Evolutionary conservation across 1,140 invertebrate species (phyloP).

Genomic region (Oreohelix idahoensis): DNA sequence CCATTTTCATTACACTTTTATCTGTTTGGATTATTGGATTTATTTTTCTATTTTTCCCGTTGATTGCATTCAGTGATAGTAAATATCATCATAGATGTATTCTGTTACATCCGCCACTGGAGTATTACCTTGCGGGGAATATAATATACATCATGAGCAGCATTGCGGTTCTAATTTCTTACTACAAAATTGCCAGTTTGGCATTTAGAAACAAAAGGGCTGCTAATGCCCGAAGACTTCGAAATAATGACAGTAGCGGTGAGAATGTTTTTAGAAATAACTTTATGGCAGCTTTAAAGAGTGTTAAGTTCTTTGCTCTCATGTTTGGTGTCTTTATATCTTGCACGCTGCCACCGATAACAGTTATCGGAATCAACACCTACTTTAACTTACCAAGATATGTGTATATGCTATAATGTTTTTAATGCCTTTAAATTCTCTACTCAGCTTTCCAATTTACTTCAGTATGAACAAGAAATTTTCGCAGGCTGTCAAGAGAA

Average conservation of each 20-base stretch:
- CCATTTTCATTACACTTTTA: background rate
- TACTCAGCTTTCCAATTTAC: background rate
- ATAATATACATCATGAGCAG: background rate
- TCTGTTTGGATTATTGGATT: background rate
- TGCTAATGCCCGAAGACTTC: background rate
- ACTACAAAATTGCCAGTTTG: background rate
- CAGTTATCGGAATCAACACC: background rate
- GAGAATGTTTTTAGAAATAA: background rate
- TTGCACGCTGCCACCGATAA: background rate
- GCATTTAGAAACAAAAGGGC: background rate
- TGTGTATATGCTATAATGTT: background rate
- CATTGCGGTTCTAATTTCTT: background rate
- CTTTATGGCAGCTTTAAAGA: background rate
- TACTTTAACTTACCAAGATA: background rate
- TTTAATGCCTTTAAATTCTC: background rate
- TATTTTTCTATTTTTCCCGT: background rate
- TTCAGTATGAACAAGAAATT: background rate
- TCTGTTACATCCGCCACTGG: background rate
- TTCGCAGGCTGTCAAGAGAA: background rate
- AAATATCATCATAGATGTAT: background rate
- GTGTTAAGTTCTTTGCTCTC: conserved; percentile 5
- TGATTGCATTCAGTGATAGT: background rate
- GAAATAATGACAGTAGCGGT: background rate
- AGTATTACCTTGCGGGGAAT: background rate
- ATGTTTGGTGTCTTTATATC: background rate